phyloP scores from a whole-genome alignment of 2,888 invertebrate species.

The Hyposoter dolosus region DNA sequence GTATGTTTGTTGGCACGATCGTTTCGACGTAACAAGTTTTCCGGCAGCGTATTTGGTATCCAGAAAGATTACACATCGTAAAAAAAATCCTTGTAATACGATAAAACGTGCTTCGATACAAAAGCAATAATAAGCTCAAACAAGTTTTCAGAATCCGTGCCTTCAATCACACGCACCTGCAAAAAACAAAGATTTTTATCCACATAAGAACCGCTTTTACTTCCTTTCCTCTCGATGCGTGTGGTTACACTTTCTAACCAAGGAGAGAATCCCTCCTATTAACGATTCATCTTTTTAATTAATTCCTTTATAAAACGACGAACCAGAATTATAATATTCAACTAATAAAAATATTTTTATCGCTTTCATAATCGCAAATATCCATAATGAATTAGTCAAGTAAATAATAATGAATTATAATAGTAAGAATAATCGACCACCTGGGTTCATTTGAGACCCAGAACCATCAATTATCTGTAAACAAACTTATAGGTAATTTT shows the following conservation, averaged over 20 bases:
- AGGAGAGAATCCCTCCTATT: constrained; percentile 43
- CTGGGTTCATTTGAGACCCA: background rate
- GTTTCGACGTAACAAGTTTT: constrained; percentile 6
- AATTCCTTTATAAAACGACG: constrained; percentile 10
- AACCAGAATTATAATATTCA: constrained; percentile 15
- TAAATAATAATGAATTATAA: constrained; percentile 6
- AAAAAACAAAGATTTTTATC: constrained; percentile 17
- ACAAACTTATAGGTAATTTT: background rate
- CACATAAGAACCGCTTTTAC: constrained; percentile 30
- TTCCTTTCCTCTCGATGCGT: constrained; percentile 44
- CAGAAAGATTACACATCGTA: background rate
- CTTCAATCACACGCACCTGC: constrained; percentile 20
- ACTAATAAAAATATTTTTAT: background rate
- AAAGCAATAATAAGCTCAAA: background rate
- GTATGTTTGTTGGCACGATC: background rate
- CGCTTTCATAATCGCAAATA: background rate
- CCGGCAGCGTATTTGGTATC: constrained; percentile 10
- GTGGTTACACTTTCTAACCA: constrained; percentile 57
- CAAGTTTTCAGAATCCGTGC: background rate
- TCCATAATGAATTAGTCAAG: background rate
- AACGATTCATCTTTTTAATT: constrained; percentile 39
- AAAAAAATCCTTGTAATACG: constrained; percentile 5
- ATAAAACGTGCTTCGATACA: background rate
- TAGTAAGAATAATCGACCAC: background rate
- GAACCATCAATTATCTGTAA: background rate